A percentile compares a stretch with the other conserved stretches of the same genome.
Evolutionary conservation across 2,888 invertebrate genomes (phyloP).

Genomic region (Atherix ibis): DNA sequence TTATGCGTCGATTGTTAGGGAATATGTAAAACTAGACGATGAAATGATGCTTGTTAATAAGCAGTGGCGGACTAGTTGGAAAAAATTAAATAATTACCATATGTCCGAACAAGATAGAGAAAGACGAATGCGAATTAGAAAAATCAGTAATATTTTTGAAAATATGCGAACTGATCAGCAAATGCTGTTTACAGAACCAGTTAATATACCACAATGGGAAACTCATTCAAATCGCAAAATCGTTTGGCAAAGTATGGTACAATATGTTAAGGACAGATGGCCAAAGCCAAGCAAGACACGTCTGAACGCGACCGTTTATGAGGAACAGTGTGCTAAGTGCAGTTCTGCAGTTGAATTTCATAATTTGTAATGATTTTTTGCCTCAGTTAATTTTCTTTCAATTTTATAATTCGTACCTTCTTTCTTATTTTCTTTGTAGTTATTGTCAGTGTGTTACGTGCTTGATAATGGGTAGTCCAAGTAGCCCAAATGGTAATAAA

Average conservation of each 20-base stretch:
- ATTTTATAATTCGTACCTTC: too few species aligned
- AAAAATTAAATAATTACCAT: constrained; percentile 27
- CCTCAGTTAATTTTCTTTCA: not conserved
- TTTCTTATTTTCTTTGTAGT: constrained; percentile 14
- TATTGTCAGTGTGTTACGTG: constrained; percentile 31
- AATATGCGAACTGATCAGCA: constrained; percentile 25
- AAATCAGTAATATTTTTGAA: constrained; percentile 27
- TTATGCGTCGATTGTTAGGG: constrained; percentile 29
- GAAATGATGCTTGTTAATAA: constrained; percentile 40
- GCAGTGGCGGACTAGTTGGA: constrained; percentile 38
- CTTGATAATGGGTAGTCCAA: constrained; percentile 26
- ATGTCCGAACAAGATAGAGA: constrained; percentile 25
- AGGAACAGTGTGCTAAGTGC: constrained; percentile 28
- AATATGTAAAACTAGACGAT: constrained; percentile 41
- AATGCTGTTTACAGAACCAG: constrained; percentile 20
- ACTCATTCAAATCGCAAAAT: constrained; percentile 25
- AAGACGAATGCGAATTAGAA: constrained; percentile 24
- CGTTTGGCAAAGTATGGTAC: constrained; percentile 30
- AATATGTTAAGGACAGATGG: constrained; percentile 27
- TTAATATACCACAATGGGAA: constrained; percentile 27
- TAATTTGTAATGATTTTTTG: constrained; percentile 21
- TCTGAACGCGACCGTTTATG: constrained; percentile 23
- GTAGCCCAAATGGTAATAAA: constrained; percentile 19
- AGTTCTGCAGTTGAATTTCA: constrained; percentile 26
- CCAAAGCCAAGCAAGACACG: constrained; percentile 24